Evolutionary conservation across 2,797 vertebrate genomes (phyloP), one percentile per base, ranked within the genome.

Genomic region (Hyperoplus lanceolatus): DNA sequence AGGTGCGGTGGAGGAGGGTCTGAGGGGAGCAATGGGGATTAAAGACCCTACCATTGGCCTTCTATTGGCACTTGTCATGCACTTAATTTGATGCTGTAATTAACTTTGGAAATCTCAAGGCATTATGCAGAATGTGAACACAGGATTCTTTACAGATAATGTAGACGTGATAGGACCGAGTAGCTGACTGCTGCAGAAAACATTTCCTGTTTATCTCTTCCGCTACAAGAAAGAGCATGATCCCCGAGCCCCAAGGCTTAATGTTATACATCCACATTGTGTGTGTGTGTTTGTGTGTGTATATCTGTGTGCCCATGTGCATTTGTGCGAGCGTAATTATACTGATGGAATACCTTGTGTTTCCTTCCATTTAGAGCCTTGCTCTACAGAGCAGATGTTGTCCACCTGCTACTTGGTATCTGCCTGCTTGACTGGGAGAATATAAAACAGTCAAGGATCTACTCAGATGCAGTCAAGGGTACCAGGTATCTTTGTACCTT

Each of bases 71-170:
- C 89, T 92, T 94, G 91, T 91, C 89, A 83, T 87, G 85, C 87
- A 82, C 90, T 93, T 93, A 86, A 91, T 92, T 92, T 90, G 87
- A 92, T 82, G 88, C 91, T 73, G 79, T 94, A 95, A 95, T 95
- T 95, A 94, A 94, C 87, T 94, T 90, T 60, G 46, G 74, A 87
- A 94, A 94, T 94, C 90, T 94, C 88, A 50, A 74, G 91, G 79
- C 83, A 21, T 87, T 85, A 85, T 71, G 43, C 66, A 56, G 71
- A 54, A 43, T 73, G 80, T 87, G 77, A 80, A 76, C 70, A 11
- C 36, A 3, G 81, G 81, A 90, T 92, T 86, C 79, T 85, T 80
- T 79, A 75, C 82, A 83, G 90, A 90, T 92, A 89, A 81, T 76
- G 73, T 43, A 3, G 54, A 79, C 57, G 75, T 54, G 75, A 81